Conservation (phyloP, 2,113 vertebrate species). For the Rhinolophus ferrumequinum region DNA sequence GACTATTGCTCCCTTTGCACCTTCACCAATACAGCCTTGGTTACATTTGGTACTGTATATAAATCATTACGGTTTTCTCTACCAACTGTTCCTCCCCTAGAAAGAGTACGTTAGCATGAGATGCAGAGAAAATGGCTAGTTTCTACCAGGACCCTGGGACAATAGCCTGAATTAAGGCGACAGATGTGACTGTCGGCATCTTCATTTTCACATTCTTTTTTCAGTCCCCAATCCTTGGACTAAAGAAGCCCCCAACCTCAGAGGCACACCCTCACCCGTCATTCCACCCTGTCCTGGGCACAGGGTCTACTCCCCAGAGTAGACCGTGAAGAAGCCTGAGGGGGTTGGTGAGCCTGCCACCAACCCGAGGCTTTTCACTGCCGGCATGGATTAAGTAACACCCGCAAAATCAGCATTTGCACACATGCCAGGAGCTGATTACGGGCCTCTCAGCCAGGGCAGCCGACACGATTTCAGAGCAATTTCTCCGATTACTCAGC, state of each 20-base stretch:
- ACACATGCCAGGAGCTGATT: conserved; percentile 82
- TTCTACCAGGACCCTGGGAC: conserved; percentile 45
- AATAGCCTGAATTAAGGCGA: conserved; percentile 79
- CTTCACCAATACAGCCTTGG: background rate
- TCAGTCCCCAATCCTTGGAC: background rate
- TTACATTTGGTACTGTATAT: background rate
- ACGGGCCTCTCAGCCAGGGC: conserved; percentile 80
- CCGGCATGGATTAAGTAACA: conserved; percentile 81
- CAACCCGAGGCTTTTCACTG: conserved; percentile 76
- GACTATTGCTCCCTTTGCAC: background rate
- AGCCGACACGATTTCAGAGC: conserved; percentile 83
- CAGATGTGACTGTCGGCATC: conserved; percentile 75
- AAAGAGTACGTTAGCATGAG: background rate
- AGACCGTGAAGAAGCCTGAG: background rate
- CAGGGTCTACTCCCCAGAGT: background rate
- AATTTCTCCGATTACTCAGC: conserved; percentile 88
- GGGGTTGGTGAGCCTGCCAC: conserved; percentile 26
- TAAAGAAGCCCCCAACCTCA: background rate
- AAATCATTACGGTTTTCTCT: background rate
- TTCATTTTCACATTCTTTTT: conserved; percentile 66
- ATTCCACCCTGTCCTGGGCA: background rate
- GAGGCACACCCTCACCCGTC: background rate
- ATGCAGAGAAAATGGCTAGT: background rate
- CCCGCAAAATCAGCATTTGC: conserved; percentile 83
- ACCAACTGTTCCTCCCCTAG: background rate